These are phyloP conservation scores for Saguinus midas DNA, from an alignment of 2,113 vertebrate species.

Conservation along the genomic window DNA sequence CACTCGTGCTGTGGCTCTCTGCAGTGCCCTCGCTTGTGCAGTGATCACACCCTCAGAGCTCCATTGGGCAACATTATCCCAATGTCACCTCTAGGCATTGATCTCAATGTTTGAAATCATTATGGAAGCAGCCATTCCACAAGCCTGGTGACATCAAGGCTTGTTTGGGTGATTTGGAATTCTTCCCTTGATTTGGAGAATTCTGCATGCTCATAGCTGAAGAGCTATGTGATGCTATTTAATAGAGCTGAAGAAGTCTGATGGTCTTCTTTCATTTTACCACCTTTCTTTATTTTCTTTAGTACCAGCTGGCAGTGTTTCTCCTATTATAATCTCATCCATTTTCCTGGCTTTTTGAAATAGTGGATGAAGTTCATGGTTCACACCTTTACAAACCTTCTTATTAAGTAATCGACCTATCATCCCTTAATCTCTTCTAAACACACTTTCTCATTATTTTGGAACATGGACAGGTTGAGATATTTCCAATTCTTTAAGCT, in stretches of 20 bases:
- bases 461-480: not conserved
- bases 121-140: accelerated
- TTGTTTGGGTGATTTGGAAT: too few relatives aligned
- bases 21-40: accelerated
- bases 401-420: not conserved
- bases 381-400: not conserved
- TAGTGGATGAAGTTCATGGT: not conserved
- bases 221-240: not conserved
- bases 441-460: not conserved
- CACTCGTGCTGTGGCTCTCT: too few relatives aligned
- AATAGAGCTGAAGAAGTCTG: not conserved
- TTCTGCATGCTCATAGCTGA: not conserved
- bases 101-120: not conserved
- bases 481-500: not conserved
- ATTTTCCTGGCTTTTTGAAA: not conserved
- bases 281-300: not conserved
- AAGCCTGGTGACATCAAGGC: not conserved
- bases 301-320: not conserved
- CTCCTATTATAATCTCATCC: too few relatives aligned
- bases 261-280: not conserved
- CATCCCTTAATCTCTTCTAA: not conserved
- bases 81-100: not conserved
- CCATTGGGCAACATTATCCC: accelerated
- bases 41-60: accelerated
- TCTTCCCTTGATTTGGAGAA: not conserved